Conservation (phyloP, 2,113 vertebrate species). For the Centrocercus urophasianus region DNA sequence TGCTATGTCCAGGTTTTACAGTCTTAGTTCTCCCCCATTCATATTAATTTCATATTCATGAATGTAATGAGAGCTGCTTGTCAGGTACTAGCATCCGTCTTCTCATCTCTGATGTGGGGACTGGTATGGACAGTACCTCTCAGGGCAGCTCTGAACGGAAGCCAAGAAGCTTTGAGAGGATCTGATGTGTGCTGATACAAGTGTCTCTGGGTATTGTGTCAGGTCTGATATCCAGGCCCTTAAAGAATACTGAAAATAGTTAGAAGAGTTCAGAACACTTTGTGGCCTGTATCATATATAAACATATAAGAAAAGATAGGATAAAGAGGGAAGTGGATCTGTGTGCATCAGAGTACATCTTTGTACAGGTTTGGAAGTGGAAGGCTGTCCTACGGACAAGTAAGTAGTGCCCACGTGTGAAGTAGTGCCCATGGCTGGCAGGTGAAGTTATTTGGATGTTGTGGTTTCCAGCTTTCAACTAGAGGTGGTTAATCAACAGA, state of each 20-base stretch:
- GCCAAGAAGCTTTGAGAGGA: neutral
- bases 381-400: neutral
- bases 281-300: neutral
- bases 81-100: neutral
- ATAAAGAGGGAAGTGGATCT: neutral
- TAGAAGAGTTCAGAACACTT: neutral
- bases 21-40: neutral
- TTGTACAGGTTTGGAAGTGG: neutral
- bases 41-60: neutral
- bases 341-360: neutral
- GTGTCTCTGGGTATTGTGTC: neutral
- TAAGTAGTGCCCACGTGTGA: neutral
- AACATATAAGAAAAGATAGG: neutral
- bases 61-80: neutral
- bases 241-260: neutral
- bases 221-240: neutral
- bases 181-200: neutral
- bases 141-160: neutral
- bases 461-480: neutral
- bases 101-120: neutral
- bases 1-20: neutral
- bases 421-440: neutral
- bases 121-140: neutral
- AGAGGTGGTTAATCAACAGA: neutral
- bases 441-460: conserved; percentile 1